Conservation (phyloP, 2,888 invertebrate genomes). For the Cryptocheilus praepositus region DNA sequence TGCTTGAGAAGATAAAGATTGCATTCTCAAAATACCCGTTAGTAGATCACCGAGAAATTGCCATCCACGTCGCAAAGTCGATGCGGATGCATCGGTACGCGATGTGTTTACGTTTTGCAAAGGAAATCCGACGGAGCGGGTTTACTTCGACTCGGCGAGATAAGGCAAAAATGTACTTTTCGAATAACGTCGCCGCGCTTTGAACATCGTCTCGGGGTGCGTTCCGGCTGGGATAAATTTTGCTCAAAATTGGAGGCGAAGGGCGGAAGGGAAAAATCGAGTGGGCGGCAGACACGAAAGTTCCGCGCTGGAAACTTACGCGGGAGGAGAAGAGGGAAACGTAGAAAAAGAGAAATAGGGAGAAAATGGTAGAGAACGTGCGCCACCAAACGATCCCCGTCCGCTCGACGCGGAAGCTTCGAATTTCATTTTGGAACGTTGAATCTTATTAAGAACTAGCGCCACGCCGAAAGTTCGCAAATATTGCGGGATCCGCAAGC, state of each 20-base stretch:
- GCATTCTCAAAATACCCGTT: no score
- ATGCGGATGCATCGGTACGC: no score
- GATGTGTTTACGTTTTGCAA: no score
- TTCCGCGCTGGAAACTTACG: not conserved
- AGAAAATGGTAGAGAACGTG: constrained; percentile 38
- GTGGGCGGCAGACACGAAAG: not conserved
- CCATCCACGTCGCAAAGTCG: no score
- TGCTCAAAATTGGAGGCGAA: constrained; percentile 8
- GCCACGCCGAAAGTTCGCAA: constrained; percentile 56
- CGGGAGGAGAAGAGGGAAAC: constrained; percentile 12
- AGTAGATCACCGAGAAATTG: no score
- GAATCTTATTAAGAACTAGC: constrained; percentile 62
- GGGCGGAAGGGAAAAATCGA: not conserved
- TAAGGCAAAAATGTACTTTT: not conserved
- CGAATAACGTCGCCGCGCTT: not conserved
- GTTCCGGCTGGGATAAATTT: constrained; percentile 7
- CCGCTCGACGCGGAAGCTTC: constrained; percentile 51
- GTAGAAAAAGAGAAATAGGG: not conserved
- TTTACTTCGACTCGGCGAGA: no score
- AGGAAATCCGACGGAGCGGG: no score
- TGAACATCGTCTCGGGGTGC: not conserved
- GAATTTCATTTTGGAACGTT: constrained; percentile 60
- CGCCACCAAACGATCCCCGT: constrained; percentile 37
- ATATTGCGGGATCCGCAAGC: constrained; percentile 40
- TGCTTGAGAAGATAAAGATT: no score